These are phyloP conservation scores for Paedocypris sp. DNA, from an alignment of 2,113 vertebrate species.

Conservation along the genomic window DNA sequence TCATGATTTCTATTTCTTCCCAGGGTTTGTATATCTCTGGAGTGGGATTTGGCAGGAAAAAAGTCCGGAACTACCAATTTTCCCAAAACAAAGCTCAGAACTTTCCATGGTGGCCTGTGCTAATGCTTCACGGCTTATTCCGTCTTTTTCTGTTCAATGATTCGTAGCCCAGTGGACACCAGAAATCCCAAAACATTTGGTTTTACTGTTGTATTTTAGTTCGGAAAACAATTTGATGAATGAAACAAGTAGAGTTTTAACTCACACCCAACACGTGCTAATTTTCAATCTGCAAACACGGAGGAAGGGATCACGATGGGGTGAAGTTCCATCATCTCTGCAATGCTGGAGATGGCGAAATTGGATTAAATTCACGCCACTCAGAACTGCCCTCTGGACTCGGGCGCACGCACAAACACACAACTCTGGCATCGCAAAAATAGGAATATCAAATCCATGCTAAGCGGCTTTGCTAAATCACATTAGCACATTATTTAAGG, in stretches of 20 bases:
- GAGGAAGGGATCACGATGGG: neutral
- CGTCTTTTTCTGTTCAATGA: neutral
- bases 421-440: slow-evolving; percentile 24
- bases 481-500: slow-evolving; percentile 37
- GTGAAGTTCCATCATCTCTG: neutral
- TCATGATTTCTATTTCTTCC: too few species aligned
- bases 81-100: neutral
- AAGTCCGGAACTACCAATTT: neutral
- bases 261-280: neutral
- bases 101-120: neutral
- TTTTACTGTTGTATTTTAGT: too few species aligned
- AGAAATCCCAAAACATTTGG: too few species aligned
- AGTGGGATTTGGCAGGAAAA: neutral
- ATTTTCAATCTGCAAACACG: slow-evolving; percentile 14
- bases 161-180: neutral
- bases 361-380: slow-evolving; percentile 30
- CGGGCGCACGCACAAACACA: neutral
- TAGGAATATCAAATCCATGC: slow-evolving; percentile 27
- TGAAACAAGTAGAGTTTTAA: neutral
- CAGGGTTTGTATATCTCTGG: neutral
- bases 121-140: slow-evolving; percentile 4
- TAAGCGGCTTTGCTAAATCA: slow-evolving; percentile 40
- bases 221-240: too few species aligned
- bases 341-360: slow-evolving; percentile 14
- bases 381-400: slow-evolving; percentile 19